Evolutionary conservation across 2,113 vertebrate genomes (phyloP).

Genomic region (Lanius collurio): DNA sequence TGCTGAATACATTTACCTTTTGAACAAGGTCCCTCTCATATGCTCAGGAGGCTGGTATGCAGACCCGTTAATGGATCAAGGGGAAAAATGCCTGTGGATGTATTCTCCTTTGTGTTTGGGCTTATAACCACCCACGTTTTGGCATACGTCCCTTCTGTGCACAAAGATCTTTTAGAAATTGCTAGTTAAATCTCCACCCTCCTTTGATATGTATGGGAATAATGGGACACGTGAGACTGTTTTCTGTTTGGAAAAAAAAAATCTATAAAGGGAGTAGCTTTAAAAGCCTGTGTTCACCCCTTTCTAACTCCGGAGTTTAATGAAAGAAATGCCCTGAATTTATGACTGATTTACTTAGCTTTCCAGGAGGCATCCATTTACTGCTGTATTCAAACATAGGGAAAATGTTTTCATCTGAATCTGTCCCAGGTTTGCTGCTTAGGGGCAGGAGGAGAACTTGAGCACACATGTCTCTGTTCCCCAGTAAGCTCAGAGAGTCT

Average conservation of each 20-base stretch:
- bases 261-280: conserved; percentile 1
- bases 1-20: conserved; percentile 61
- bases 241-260: not conserved
- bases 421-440: not conserved
- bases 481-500: not conserved
- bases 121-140: conserved; percentile 66
- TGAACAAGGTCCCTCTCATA: conserved; percentile 59
- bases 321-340: not conserved
- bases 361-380: not conserved
- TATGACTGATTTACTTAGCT: not conserved
- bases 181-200: conserved; percentile 58
- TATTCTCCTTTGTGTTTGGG: conserved; percentile 61
- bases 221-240: conserved; percentile 58
- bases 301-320: not conserved
- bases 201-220: conserved; percentile 68
- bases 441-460: not conserved
- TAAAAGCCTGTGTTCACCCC: not conserved
- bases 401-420: not conserved
- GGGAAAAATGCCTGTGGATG: conserved; percentile 63
- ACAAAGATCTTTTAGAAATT: conserved; percentile 69
- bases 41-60: conserved; percentile 50
- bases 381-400: not conserved
- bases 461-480: not conserved
- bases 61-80: conserved; percentile 62
- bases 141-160: conserved; percentile 59